Conservation (phyloP, 2,797 vertebrate species). For the Myotis vivesi region DNA sequence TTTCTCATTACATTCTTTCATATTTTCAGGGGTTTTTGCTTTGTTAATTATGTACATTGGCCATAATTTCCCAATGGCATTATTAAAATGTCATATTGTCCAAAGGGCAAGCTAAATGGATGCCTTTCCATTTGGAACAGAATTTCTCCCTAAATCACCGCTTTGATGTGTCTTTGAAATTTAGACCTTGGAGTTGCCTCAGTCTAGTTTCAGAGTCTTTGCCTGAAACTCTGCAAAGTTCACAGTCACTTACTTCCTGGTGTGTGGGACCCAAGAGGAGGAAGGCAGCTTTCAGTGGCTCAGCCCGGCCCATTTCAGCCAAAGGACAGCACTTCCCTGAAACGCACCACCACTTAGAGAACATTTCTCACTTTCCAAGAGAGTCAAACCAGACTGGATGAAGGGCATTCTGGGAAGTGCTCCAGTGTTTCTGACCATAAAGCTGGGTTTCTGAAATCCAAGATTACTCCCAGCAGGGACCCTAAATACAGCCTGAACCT, state of each 20-base stretch:
- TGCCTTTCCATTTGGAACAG: neutral
- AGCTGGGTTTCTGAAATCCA: constrained; percentile 10
- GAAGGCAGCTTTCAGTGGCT: neutral
- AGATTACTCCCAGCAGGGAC: constrained; percentile 32
- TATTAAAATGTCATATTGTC: constrained; percentile 35
- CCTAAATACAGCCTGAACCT: neutral
- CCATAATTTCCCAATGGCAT: neutral
- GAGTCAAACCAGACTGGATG: neutral
- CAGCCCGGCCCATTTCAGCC: neutral
- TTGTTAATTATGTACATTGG: neutral
- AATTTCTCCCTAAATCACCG: constrained; percentile 4
- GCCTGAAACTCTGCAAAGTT: neutral
- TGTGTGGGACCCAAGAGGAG: neutral
- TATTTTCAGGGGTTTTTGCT: neutral
- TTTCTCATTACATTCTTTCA: neutral
- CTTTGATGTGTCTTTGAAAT: constrained; percentile 16
- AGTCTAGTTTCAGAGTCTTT: neutral
- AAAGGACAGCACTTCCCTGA: neutral
- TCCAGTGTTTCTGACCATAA: constrained; percentile 4
- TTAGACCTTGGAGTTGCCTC: neutral
- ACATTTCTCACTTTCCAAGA: neutral
- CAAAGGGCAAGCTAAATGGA: neutral
- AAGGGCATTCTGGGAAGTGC: neutral
- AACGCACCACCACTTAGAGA: neutral
- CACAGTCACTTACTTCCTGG: neutral